phyloP scores from a whole-genome alignment of 2,797 vertebrate species.

The Tokudaia tokunoshimensis region DNA sequence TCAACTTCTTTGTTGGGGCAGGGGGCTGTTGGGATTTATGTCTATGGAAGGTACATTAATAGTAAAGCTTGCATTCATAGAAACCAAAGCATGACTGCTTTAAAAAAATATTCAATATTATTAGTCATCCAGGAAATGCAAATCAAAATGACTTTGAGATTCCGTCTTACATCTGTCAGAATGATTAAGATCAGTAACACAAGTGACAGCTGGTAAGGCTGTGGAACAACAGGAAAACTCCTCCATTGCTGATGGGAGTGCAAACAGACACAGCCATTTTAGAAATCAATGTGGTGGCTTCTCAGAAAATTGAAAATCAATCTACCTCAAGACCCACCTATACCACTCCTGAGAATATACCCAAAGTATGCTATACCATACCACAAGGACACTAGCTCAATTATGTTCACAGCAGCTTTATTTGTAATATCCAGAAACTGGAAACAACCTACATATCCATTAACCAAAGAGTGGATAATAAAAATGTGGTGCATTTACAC shows the following conservation, averaged over 20 bases:
- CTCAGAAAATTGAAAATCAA: background rate
- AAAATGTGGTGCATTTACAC: background rate
- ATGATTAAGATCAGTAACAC: background rate
- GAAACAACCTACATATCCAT: background rate
- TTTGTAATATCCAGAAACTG: background rate
- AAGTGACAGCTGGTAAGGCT: background rate
- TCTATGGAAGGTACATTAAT: too few species aligned
- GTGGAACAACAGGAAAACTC: background rate
- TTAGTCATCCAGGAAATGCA: too few species aligned
- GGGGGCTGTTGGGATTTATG: too few species aligned
- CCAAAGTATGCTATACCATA: background rate
- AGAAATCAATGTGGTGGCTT: background rate
- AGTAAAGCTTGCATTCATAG: too few species aligned
- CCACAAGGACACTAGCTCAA: background rate
- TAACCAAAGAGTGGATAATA: background rate
- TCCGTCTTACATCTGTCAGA: too few species aligned
- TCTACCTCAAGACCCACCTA: background rate
- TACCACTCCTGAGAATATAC: background rate
- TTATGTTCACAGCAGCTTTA: background rate
- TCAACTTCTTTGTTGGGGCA: too few species aligned
- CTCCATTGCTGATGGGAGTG: background rate
- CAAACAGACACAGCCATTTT: background rate
- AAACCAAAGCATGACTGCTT: too few species aligned
- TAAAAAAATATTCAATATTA: too few species aligned
- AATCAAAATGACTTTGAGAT: too few species aligned